Percentiles rank a stretch among this genome's conserved stretches.
Conservation (phyloP, 2,797 vertebrate species). For the Amphiprion clarkii region DNA sequence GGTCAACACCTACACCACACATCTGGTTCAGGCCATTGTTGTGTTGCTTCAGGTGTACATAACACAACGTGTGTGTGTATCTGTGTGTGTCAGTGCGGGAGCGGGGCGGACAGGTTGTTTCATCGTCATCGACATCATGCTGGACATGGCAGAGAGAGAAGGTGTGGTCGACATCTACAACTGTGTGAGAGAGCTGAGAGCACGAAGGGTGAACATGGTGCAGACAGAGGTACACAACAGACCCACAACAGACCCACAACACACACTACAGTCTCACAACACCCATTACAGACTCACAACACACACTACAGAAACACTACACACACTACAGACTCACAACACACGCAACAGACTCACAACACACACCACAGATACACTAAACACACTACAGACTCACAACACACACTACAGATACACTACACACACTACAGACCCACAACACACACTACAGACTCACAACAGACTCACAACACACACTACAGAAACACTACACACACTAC, state of each 20-base stretch:
- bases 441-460: too few species aligned
- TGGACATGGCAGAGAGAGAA: slow-evolving; percentile 97
- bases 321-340: background rate
- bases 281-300: too few species aligned
- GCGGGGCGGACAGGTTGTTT: slow-evolving; percentile 96
- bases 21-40: background rate
- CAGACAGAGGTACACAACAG: slow-evolving; percentile 91
- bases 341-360: too few species aligned
- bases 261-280: background rate
- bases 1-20: background rate
- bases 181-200: slow-evolving; percentile 95
- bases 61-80: slow-evolving; percentile 28
- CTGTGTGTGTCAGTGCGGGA: slow-evolving; percentile 86
- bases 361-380: too few species aligned
- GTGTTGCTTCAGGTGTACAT: background rate
- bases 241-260: background rate
- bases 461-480: too few species aligned
- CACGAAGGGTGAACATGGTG: slow-evolving; percentile 96
- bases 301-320: too few species aligned
- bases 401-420: too few species aligned
- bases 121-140: slow-evolving; percentile 97
- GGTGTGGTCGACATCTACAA: slow-evolving; percentile 98
- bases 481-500: too few species aligned
- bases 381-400: too few species aligned
- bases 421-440: too few species aligned